Conservation (phyloP, 2,888 invertebrate species). For the Pristionchus mayeri region DNA sequence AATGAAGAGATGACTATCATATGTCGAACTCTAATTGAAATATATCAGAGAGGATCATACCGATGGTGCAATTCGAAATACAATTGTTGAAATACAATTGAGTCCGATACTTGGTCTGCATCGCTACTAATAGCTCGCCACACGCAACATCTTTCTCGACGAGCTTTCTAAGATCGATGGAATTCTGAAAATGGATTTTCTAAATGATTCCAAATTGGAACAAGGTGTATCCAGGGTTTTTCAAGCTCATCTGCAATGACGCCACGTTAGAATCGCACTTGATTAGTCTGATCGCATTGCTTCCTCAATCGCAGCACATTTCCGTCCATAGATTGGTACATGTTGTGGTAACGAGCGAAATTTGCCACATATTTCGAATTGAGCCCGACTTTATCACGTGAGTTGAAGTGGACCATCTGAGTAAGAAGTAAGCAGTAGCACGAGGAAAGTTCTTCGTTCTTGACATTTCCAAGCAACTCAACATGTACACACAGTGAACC, state of each 20-base stretch:
- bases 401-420: conserved; percentile 95
- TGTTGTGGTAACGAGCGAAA: conserved; percentile 87
- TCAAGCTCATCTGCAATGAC: not conserved
- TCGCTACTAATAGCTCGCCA: not conserved
- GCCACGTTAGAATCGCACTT: not conserved
- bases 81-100: conserved; percentile 80
- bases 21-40: not conserved
- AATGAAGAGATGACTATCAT: not conserved
- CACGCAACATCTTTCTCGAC: not conserved
- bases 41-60: not conserved
- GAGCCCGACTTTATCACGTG: conserved; percentile 88
- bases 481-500: too few species aligned
- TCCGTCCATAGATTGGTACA: conserved; percentile 90
- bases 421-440: too few species aligned
- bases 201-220: not conserved
- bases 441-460: too few species aligned
- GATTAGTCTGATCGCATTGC: not conserved
- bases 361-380: conserved; percentile 84
- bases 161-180: not conserved
- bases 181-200: not conserved
- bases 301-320: conserved; percentile 82
- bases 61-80: not conserved
- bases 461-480: too few species aligned
- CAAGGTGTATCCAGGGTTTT: not conserved
- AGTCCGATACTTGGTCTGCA: not conserved